Base-by-base conservation (phyloP, 2,113 vertebrate species). In the Carlito syrichta region DNA sequence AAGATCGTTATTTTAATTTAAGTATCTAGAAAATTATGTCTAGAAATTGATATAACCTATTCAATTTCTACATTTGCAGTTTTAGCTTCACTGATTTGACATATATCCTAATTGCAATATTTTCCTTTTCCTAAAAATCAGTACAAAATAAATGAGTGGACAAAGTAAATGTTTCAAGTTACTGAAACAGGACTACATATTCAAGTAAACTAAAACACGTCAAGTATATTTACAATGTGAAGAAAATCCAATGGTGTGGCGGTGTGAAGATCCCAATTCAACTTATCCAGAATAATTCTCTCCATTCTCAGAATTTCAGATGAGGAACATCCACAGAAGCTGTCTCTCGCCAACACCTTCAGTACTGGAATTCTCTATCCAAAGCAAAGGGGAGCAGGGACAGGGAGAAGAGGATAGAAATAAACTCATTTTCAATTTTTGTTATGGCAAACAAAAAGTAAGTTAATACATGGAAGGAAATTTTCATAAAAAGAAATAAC, bases 281-380 rank as follows among this genome's bases (percentile, higher is more conserved):
- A 98, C 97, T 99, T 99, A 99, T 99, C 99, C 98, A 99, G 98
- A 98, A 99, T 98, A 97, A 99, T 99, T 98, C 99, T 99, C 98
- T 99, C 99, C 99, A 99, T 99, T 97, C 99, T 99, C 97, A 99
- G 98, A 89, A 99, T 99, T 98, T 99, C 99, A 89, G 99, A 99
- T 58, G 99, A 98, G 95, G 99, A 99, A 97, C 99, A 99, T 97
- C 99, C 99, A 98, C 99, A 99, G 92, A 98, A 98, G 98, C 99
- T 99, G 93, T 99, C 99, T 98, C 98, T 98, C 82, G 98, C 99
- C 98, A 99, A 98, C 89, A 99, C 99, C 88, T 98, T 99, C 97
- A 99, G 98, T 96, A 99, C 98, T 87, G 99, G 99, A 98, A 99
- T 99, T 98, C 98, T 98, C 99, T 99, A 98, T 66, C 48, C 86